A percentile compares a stretch with the other conserved stretches of the same genome.
Evolutionary conservation across 1,140 invertebrate species (phyloP).

Genomic region (Monomorium pharaonis): DNA sequence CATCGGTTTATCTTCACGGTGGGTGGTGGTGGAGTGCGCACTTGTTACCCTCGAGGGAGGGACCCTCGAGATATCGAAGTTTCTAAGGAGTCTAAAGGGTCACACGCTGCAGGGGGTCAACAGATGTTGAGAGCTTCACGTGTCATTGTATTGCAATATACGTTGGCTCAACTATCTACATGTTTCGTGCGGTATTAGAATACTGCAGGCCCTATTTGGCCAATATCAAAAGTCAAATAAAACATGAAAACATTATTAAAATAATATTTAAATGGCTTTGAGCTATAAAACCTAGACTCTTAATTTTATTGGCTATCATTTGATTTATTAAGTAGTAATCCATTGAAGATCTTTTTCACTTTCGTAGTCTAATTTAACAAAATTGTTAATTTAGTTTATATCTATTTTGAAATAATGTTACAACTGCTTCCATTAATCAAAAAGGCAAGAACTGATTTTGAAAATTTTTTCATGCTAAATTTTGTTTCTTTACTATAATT

Average conservation of each 20-base stretch:
- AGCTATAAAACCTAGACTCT: background rate
- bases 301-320: background rate
- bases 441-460: background rate
- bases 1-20: conserved; percentile 39
- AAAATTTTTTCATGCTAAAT: background rate
- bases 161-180: conserved; percentile 31
- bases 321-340: background rate
- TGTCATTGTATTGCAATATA: conserved; percentile 33
- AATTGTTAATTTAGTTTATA: background rate
- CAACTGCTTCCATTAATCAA: background rate
- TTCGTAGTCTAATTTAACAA: background rate
- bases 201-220: background rate
- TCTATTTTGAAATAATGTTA: background rate
- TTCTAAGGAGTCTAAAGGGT: conserved; percentile 37
- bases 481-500: background rate
- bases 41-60: conserved; percentile 59
- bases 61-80: conserved; percentile 51
- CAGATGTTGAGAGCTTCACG: conserved; percentile 48
- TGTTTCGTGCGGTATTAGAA: conserved; percentile 14
- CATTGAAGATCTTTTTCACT: background rate
- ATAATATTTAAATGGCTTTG: background rate
- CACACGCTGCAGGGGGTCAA: conserved; percentile 37
- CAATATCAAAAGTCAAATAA: background rate
- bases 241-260: background rate
- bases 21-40: conserved; percentile 52